These are phyloP conservation scores for Cherax quadricarinatus DNA, from an alignment of 1,140 invertebrate genomes.

Conservation along the genomic window DNA sequence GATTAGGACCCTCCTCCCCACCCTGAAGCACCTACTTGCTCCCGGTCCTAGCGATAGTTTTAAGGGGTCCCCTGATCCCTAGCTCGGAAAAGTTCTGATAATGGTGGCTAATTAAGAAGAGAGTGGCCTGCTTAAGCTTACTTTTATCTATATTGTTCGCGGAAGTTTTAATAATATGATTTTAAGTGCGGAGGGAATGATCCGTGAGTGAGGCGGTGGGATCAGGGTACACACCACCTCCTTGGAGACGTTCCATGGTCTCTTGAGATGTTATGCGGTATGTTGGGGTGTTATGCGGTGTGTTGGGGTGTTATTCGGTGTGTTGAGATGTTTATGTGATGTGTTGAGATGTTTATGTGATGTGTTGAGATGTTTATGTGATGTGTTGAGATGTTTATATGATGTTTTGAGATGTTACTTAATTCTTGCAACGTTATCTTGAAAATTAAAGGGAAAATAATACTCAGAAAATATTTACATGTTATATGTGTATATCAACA, in stretches of 20 bases:
- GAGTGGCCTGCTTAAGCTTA: background rate
- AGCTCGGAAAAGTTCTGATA: background rate
- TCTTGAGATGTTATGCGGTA: background rate
- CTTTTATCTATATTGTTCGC: conserved; percentile 2
- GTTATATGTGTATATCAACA: too few species aligned
- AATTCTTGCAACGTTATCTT: too few species aligned
- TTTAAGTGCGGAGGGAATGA: background rate
- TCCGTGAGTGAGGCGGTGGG: background rate
- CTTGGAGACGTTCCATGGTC: too few species aligned
- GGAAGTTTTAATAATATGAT: conserved; percentile 14
- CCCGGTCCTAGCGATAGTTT: background rate
- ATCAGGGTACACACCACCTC: background rate
- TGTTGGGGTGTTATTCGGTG: too few species aligned
- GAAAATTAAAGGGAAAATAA: too few species aligned
- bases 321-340: too few species aligned
- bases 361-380: too few species aligned
- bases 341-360: too few species aligned
- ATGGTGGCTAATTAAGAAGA: conserved; percentile 1
- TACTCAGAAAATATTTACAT: too few species aligned
- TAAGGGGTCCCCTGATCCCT: background rate
- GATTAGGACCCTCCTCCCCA: background rate
- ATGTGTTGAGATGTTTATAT: too few species aligned
- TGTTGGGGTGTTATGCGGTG: background rate
- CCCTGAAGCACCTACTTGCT: background rate
- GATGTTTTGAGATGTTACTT: too few species aligned